Evolutionary conservation across 2,797 vertebrate genomes (phyloP), one percentile per base, ranked within the genome.

Genomic region (Eulemur rubriventer): DNA sequence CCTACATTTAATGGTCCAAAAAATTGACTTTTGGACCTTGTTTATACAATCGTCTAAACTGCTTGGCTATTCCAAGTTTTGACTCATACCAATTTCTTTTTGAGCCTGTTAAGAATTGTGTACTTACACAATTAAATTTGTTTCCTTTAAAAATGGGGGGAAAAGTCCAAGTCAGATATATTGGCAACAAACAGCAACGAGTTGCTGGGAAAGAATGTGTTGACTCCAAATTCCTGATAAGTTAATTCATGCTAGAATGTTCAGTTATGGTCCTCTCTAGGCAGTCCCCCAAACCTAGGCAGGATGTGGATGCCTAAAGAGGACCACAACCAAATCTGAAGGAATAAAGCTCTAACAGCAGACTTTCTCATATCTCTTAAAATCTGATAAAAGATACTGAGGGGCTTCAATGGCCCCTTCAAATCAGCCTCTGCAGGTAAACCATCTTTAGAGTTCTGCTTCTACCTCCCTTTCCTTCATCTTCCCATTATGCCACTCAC

Each of bases 11-110:
- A 89, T 86, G 52, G 50, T 91, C 69, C 61, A 93, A 94, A 95
- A 97, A 96, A 63, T 24, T 89, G 57, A 92, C 82, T 73, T 96
- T 95, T 94, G 61, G 88, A 79, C 50, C 17, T 90, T 92, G 90
- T 85, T 97, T 98, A 97, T 92, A 81, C 48, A 97, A 67, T 95
- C 43, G 89, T 90, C 76, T 76, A 94, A 96, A 94, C 33, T 87
- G 20, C 67, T 93, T 75, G 80, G 24, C 22, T 76, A n/a, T 82
- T 97, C 90, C 92, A 97, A 92, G 22, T 89, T 95, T 96, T 97
- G 43, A 95, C 69, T 97, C 91, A 97, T 69, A 94, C 57, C 38
- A 95, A 69, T 97, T 96, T 67, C 50, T 85, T 95, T 97, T 94
- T 69, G 72, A 97, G 65, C 55, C 57, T 88, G 33, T 90, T 96